Percentiles rank a stretch among this genome's conserved stretches.
Conservation (phyloP, 2,888 invertebrate genomes). For the Hedya salicella region DNA sequence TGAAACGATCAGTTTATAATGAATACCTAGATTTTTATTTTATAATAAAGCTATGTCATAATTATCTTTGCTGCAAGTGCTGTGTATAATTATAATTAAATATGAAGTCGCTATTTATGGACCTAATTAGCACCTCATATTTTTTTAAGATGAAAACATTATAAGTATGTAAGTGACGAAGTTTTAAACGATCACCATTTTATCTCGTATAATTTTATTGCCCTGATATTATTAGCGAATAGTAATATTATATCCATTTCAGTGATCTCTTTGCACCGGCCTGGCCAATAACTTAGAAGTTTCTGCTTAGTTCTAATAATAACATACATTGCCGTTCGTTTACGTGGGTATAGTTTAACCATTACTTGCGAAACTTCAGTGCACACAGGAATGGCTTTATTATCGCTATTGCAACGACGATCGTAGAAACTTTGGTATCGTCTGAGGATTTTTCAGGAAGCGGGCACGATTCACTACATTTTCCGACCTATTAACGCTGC, state of each 20-base stretch:
- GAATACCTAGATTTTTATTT: too few relatives aligned
- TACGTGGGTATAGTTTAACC: background rate
- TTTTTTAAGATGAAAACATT: too few relatives aligned
- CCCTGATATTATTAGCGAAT: background rate
- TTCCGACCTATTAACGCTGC: conserved; percentile 53
- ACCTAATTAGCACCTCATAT: too few relatives aligned
- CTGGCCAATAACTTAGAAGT: background rate
- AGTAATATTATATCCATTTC: background rate
- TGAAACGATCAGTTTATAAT: too few relatives aligned
- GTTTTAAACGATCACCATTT: too few relatives aligned
- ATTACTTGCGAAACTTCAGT: background rate
- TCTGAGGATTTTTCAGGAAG: conserved; percentile 41
- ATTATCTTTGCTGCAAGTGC: too few relatives aligned
- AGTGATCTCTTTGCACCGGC: background rate
- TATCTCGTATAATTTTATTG: too few relatives aligned
- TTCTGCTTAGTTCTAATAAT: background rate
- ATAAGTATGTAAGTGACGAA: too few relatives aligned
- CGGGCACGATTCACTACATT: conserved; percentile 54
- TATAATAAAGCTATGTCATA: too few relatives aligned
- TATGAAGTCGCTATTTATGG: too few relatives aligned
- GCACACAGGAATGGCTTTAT: background rate
- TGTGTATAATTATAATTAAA: too few relatives aligned
- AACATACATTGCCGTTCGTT: background rate
- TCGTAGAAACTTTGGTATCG: conserved; percentile 17
- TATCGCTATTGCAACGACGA: background rate